Conservation (phyloP, 1,140 invertebrate species). For the Parapsyche elsis region DNA sequence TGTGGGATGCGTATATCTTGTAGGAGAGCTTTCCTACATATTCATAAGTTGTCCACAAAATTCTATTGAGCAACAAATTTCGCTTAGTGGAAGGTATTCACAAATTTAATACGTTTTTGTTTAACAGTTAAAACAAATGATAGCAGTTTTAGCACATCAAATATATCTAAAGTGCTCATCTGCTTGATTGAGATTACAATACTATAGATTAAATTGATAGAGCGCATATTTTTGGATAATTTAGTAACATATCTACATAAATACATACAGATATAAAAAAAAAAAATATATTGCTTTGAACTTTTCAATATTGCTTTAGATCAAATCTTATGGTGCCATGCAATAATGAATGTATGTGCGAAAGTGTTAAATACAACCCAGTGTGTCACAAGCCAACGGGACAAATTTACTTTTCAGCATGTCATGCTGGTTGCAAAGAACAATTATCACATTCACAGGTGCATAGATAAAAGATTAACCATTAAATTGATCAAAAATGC, state of each 20-base stretch:
- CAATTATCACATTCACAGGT: conserved; percentile 53
- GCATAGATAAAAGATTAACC: not conserved
- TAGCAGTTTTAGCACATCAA: too few species aligned
- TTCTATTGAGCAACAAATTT: conserved; percentile 61
- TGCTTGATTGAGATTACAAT: too few species aligned
- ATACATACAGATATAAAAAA: too few species aligned
- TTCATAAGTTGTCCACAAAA: conserved; percentile 70
- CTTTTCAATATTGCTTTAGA: conserved; percentile 59
- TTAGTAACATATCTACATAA: too few species aligned
- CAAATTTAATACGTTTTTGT: not conserved
- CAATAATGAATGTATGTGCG: conserved; percentile 69
- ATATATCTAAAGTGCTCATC: too few species aligned
- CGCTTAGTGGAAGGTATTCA: conserved; percentile 61
- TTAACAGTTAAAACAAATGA: too few species aligned
- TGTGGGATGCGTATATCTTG: conserved; percentile 68
- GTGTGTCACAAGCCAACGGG: conserved; percentile 69
- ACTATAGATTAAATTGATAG: not conserved
- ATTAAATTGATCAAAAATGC: not conserved
- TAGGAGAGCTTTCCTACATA: conserved; percentile 67
- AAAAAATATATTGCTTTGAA: too few species aligned
- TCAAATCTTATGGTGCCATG: conserved; percentile 67
- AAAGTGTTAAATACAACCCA: conserved; percentile 68
- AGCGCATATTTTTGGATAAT: too few species aligned
- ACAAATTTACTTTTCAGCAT: conserved; percentile 72
- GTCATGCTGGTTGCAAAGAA: conserved; percentile 71